Evolutionary conservation across 2,797 vertebrate genomes (phyloP), one percentile per base, ranked within the genome.

Genomic region (Sphenopsis melanotis): DNA sequence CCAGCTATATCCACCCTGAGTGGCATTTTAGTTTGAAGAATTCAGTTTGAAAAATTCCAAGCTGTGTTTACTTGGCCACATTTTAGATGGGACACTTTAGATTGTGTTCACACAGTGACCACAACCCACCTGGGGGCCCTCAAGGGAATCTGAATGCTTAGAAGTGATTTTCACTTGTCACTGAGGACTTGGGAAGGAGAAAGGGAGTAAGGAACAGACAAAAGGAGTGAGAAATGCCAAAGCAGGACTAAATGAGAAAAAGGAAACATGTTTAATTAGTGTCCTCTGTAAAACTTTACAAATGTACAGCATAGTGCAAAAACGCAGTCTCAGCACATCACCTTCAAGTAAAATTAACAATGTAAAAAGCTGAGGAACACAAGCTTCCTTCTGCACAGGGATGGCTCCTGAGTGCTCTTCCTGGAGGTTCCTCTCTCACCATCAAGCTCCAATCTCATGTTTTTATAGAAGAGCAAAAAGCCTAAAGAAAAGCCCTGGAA

Each of bases 261-360:
- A 94, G 47, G 88, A 96, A 95, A 92, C 39, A 78, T 83, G 79
- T 97, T 98, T 97, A 96, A 96, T 97, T 92, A 91, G 89, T 36
- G 81, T 90, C 78, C 84, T 96, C 91, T 97, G 96, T 94, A 97
- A 97, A 97, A 97, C 93, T 97, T 97, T 97, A 98, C 96, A 97
- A 97, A 97, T 96, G 81, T 97, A 97, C 97, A 97, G 96, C 97
- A 93, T 96, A 97, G 97, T 97, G 96, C 95, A 97, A 97, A 97
- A 96, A 97, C n/a, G 34, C 94, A 96, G 94, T 80, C 93, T 96
- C 93, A 96, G 90, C 95, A 93, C 95, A 89, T 97, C 96, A 97
- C 85, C 88, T 96, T 96, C 91, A 91, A 92, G 82, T 95, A 89
- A 95, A 95, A 66, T 88, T 37, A 96, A 93, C 93, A 90, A 26